Evolutionary conservation across 2,113 vertebrate genomes (phyloP).

Genomic region (Psittacus erithacus): DNA sequence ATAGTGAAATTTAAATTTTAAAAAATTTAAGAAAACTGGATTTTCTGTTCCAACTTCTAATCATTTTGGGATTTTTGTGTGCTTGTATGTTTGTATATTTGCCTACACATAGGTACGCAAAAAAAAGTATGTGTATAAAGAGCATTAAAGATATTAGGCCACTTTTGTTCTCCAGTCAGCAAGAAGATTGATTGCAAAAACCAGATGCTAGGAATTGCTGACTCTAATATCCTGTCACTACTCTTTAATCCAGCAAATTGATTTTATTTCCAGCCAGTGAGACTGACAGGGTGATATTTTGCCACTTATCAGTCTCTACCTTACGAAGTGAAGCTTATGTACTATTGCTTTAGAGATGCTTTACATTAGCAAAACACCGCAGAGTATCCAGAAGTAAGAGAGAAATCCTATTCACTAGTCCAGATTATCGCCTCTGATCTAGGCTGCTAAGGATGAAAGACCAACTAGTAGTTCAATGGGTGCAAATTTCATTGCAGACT

Average conservation of each 20-base stretch:
- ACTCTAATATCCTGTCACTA: not conserved
- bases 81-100: not conserved
- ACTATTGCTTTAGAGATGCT: not conserved
- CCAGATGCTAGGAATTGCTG: not conserved
- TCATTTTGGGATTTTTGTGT: not conserved
- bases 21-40: not conserved
- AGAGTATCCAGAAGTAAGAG: not conserved
- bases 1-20: not conserved
- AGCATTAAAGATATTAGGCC: not conserved
- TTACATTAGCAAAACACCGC: not conserved
- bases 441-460: not conserved
- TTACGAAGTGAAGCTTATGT: not conserved
- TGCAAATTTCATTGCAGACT: not conserved
- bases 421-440: not conserved
- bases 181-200: not conserved
- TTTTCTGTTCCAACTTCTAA: not conserved
- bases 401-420: not conserved
- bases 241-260: not conserved
- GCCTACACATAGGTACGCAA: not conserved
- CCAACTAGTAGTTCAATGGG: not conserved
- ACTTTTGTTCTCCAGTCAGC: not conserved
- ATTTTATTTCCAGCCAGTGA: not conserved
- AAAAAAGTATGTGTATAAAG: fast-evolving
- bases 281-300: not conserved
- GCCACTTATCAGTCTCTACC: not conserved